phyloP scores from a whole-genome alignment of 2,888 invertebrate genomes.

The Tiliacea aurago region DNA sequence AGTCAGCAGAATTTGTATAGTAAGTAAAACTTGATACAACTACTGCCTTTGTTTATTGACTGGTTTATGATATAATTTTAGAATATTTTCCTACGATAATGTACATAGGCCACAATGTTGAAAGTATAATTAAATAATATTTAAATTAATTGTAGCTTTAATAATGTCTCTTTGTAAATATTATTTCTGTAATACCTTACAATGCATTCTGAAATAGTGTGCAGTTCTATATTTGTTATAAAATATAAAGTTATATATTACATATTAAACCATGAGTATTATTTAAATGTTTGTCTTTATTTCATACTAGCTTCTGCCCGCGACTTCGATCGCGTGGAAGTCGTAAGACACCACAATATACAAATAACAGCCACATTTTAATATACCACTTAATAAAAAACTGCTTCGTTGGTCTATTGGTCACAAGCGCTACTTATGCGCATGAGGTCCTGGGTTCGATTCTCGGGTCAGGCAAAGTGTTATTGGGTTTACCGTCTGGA shows the following conservation, averaged over 20 bases:
- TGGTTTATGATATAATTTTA: slow-evolving; percentile 76
- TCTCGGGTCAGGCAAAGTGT: no score
- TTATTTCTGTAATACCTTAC: slow-evolving; percentile 78
- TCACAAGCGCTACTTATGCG: no score
- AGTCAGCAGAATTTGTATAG: slow-evolving; percentile 62
- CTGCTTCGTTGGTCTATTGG: no score
- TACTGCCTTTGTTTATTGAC: slow-evolving; percentile 87
- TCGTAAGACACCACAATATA: no score
- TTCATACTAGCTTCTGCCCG: no score
- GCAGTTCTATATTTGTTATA: slow-evolving; percentile 90
- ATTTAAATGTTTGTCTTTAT: slow-evolving; percentile 62
- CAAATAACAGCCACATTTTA: no score
- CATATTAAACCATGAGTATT: slow-evolving; percentile 69
- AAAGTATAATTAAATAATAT: slow-evolving; percentile 75
- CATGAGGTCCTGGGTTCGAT: no score
- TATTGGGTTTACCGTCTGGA: no score
- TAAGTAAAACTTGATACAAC: slow-evolving; percentile 74
- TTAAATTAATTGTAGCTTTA: slow-evolving; percentile 84
- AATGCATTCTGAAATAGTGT: slow-evolving; percentile 81
- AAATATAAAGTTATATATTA: slow-evolving; percentile 88
- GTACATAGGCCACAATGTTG: slow-evolving; percentile 65
- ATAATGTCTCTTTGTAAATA: slow-evolving; percentile 84
- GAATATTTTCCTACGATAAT: slow-evolving; percentile 70
- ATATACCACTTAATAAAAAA: no score
- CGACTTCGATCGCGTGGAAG: no score